Conservation (phyloP, 2,113 vertebrate species). For the Benitochromis conjunctus region DNA sequence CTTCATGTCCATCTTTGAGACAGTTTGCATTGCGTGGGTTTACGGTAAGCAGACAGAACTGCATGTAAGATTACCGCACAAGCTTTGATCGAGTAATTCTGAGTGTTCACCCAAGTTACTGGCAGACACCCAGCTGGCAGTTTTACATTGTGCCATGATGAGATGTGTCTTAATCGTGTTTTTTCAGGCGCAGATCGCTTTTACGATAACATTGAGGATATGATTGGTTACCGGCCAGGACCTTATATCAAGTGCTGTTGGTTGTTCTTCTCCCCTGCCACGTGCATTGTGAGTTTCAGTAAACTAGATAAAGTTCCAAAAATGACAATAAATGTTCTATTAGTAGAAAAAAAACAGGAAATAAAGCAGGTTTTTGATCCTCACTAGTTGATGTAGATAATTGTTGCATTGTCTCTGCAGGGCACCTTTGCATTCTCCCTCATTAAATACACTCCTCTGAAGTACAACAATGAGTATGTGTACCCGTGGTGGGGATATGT, state of each 20-base stretch:
- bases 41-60: constrained; percentile 77
- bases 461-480: constrained; percentile 85
- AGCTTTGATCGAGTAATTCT: background rate
- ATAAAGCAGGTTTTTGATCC: background rate
- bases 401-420: constrained; percentile 54
- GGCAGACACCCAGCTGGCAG: background rate
- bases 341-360: background rate
- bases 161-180: background rate
- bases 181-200: constrained; percentile 84
- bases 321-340: background rate
- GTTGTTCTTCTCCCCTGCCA: constrained; percentile 86
- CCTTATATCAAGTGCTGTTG: constrained; percentile 90
- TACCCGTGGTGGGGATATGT: constrained; percentile 86
- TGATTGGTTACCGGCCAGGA: constrained; percentile 90
- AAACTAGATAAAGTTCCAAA: background rate
- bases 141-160: background rate
- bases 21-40: constrained; percentile 87
- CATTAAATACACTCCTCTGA: constrained; percentile 86
- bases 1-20: constrained; percentile 92
- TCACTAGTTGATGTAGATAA: background rate
- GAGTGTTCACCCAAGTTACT: background rate
- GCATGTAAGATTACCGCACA: background rate
- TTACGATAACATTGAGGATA: constrained; percentile 90
- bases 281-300: constrained; percentile 81
- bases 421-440: constrained; percentile 88